phyloP scores from a whole-genome alignment of 1,140 invertebrate genomes.

The Drosophila setifemur region DNA sequence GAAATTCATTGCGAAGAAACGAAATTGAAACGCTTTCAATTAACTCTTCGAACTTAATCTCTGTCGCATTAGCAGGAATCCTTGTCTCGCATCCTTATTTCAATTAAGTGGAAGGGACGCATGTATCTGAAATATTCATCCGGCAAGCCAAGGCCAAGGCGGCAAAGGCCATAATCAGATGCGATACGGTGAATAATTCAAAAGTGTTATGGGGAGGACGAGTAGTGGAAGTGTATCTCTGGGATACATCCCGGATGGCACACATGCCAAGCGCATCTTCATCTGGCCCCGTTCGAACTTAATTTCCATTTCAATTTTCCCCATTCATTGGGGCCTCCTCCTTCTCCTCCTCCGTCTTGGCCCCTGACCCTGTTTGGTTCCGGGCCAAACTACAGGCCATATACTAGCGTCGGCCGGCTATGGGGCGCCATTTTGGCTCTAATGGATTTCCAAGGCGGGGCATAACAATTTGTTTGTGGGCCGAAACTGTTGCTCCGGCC shows the following conservation, averaged over 20 bases:
- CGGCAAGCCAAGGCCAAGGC: neutral
- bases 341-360: neutral
- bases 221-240: neutral
- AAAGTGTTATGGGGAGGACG: neutral
- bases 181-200: constrained; percentile 25
- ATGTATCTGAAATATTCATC: constrained; percentile 36
- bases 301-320: constrained; percentile 52
- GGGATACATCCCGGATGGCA: neutral
- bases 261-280: constrained; percentile 1
- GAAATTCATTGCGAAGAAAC: constrained; percentile 18
- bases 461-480: constrained; percentile 51
- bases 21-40: constrained; percentile 51
- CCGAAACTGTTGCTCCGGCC: constrained; percentile 33
- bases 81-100: constrained; percentile 16
- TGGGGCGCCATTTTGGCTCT: constrained; percentile 42
- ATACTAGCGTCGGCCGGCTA: neutral
- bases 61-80: constrained; percentile 32
- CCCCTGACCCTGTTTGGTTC: neutral
- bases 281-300: constrained; percentile 27
- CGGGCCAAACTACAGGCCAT: constrained; percentile 2
- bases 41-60: constrained; percentile 36
- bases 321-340: constrained; percentile 4
- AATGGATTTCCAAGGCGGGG: constrained; percentile 52
- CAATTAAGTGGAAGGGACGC: constrained; percentile 36
- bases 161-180: constrained; percentile 29